phyloP scores from a whole-genome alignment of 2,797 vertebrate genomes.

The Leucoraja ocellata region DNA sequence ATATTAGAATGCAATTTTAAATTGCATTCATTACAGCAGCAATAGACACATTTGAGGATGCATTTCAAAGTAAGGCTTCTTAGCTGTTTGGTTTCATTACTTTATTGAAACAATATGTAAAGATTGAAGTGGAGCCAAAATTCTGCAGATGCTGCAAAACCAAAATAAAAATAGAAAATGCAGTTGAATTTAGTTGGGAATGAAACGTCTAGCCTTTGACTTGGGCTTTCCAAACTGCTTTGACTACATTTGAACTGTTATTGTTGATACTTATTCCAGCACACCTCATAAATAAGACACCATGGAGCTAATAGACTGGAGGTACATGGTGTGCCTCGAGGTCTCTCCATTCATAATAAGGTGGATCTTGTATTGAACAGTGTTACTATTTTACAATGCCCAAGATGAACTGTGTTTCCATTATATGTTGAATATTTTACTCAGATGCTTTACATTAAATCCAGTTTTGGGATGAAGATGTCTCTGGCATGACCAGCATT shows the following conservation, averaged over 20 bases:
- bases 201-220: no score
- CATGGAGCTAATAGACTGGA: neutral
- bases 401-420: neutral
- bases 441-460: neutral
- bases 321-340: neutral
- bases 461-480: no score
- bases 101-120: neutral
- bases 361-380: neutral
- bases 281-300: neutral
- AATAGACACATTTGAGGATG: neutral
- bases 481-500: no score
- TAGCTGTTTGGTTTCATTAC: neutral
- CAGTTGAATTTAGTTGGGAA: no score
- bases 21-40: neutral
- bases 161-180: no score
- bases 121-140: neutral
- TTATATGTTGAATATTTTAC: neutral
- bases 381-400: neutral
- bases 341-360: neutral
- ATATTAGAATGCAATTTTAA: neutral
- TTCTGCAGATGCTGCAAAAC: no score
- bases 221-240: no score
- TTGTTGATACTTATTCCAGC: neutral
- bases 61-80: neutral
- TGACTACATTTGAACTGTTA: no score